Evolutionary conservation across 2,888 invertebrate species (phyloP), one percentile per base, ranked within the genome.

Genomic region (Petrolisthes manimaculis): DNA sequence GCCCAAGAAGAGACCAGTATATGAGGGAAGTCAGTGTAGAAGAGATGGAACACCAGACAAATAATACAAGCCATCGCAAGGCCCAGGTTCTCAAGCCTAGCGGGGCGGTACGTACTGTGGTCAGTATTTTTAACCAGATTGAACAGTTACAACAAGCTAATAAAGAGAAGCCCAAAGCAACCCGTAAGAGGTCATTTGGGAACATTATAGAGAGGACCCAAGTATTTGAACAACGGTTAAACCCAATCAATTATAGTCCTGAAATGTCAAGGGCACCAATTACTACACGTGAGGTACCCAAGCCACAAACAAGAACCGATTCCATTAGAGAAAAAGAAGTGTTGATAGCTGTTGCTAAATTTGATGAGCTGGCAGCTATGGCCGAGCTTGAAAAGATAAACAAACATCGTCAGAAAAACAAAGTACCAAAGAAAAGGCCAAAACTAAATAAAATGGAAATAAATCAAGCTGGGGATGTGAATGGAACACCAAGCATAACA

Each of bases 281-380:
- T 4, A 51, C 51, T 9, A 56, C 51, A 5, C 82, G 71, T 51
- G 83, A 86, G n/a, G 51, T 21, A 14, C 75, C 77, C n/a, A 86
- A 69, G 24, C 77, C 77, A 21, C 61, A 82, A 14, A 21, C 14
- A 18, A 86, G 61, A 18, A 71, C 9, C 24, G 82, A 83, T 75
- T 18, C 80, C 14, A 56, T n/a, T 24, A 82, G 86, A n/a, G 91
- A 91, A 12, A 84, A 83, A 18, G 91, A 91, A 53, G 89, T 91
- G 55, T 80, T 86, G 74, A 84, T 86, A 9, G 91, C 91, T 5
- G 86, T 91, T 89, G 86, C 88, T 12, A 91, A 91, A 78, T 91
- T 91, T 82, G 91, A 91, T 67, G 89, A 88, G 82, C 88, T 91
- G 88, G 91, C 89, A 67, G 91, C 91, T 14, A 55, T 89, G 53